Base-by-base conservation (phyloP, 2,797 vertebrate species). In the Cryptoprocta ferox region DNA sequence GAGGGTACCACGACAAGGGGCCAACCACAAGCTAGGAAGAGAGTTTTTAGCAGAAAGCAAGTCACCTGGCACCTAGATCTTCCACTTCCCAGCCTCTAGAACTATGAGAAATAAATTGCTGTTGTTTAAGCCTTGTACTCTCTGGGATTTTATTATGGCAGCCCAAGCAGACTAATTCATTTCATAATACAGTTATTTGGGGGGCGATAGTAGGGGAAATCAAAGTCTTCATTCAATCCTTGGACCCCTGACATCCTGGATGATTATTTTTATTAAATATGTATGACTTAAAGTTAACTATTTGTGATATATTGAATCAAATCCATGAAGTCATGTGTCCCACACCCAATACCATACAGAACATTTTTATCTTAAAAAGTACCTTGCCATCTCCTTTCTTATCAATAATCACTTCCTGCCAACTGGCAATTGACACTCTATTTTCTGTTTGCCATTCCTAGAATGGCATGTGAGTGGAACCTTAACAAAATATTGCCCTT, bases 171-270 rank as follows among this genome's bases (percentile, higher is more conserved):
- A 80, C 24, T 75, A 68, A 42, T 14, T 19, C 7, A 68, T 37
- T 61, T 32, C 56, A 21, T 66, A 83, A 56, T 37, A 50, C 1
- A n/a, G 66, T 30, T 32, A 2, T 15, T 18, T 35, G 1, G 13
- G 3, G 4, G 3, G 16, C 4, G 13, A 1, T 3, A 4, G 24
- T 24, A 5, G 9, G 5, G 8, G 0, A 0, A 48, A 76, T 30
- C 63, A 84, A 78, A 48, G 30, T 86, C 18, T 70, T 87, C 10
- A 45, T 70, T 87, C 10, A 45, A 3, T 37, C 32, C 48, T 63
- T 76, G 53, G 11, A 87, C 21, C 14, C 10, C 28, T 70, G n/a
- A 81, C 11, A 73, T 32, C 26, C 35, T 78, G 24, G 42, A 6
- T 30, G 18, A 63, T 12, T 85, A 28, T 61, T 84, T 82, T 76